Conservation (phyloP, 1,140 invertebrate genomes). For the Pantala flavescens region DNA sequence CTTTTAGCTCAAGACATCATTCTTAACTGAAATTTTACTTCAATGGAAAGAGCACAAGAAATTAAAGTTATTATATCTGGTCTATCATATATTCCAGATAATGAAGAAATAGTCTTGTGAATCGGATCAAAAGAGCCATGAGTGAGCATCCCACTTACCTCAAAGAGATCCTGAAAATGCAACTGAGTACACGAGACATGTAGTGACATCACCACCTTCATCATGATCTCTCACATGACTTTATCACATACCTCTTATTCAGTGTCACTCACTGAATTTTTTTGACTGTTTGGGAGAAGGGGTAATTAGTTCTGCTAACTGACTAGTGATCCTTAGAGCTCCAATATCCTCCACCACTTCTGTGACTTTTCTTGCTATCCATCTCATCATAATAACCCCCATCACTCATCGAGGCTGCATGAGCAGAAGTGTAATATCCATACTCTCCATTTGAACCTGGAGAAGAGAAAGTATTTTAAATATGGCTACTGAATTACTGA, state of each 20-base stretch:
- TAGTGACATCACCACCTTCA: neutral
- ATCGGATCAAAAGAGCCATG: neutral
- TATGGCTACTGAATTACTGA: too few relatives aligned
- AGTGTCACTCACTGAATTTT: slow-evolving; percentile 3
- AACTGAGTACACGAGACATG: slow-evolving; percentile 5
- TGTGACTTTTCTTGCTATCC: neutral
- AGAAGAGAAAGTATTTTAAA: neutral
- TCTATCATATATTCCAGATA: too few relatives aligned
- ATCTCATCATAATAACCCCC: neutral
- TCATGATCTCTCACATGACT: neutral
- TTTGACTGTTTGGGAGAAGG: neutral
- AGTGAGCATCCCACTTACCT: slow-evolving; percentile 4
- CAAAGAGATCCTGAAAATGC: slow-evolving; percentile 5
- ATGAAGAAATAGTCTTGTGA: too few relatives aligned
- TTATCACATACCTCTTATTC: neutral
- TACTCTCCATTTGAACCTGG: slow-evolving; percentile 1
- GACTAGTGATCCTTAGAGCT: slow-evolving; percentile 4
- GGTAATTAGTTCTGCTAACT: neutral
- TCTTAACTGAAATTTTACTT: too few relatives aligned
- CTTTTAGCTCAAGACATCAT: too few relatives aligned
- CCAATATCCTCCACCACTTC: neutral
- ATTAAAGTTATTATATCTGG: too few relatives aligned
- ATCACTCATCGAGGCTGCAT: neutral
- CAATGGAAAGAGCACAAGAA: too few relatives aligned
- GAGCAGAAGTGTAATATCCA: neutral